Evolutionary conservation across 2,797 vertebrate genomes (phyloP), one percentile per base, ranked within the genome.

Genomic region (Florisuga fusca): DNA sequence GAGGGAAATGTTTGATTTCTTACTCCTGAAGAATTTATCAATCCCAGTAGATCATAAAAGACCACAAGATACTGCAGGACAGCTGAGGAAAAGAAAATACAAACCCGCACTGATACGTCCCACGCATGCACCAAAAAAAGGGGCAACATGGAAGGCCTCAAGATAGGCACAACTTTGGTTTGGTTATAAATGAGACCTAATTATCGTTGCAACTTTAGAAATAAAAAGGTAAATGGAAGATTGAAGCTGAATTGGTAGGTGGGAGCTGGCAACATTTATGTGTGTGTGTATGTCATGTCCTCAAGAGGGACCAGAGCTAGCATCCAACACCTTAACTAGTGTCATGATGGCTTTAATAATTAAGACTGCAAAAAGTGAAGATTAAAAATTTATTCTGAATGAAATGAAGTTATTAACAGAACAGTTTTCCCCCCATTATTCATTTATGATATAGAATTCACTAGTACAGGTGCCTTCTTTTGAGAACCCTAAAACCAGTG

Each of bases 351-450:
- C 45, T 91, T 95, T 77, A 84, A 95, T 86, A 84, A 93, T 84
- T 86, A 81, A 91, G 75, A 19, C 18, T 69, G 72, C 21, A 78
- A 89, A 86, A 84, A 90, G 19, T 13, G 19, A 76, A 81, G 41
- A 91, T 95, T 83, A 96, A 96, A 92, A 73, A 82, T 93, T 93
- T 73, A 93, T 94, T 84, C 50, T 51, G 46, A 67, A 71, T 76
- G 88, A 64, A 88, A 88, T 22, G 18, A 68, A 84, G 43, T 67
- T 71, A 75, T 93, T 81, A 66, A 54, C 66, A 90, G 38, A 81
- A 59, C 7, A 61, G 33, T 31, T 82, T 81, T 53, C 20, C 38
- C 41, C 64, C 50, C 55, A 58, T 75, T 76, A 78, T 16, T 64
- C 25, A 43, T 90, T 84, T 73, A 91, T 62, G 91, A 75, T 8